These are phyloP conservation scores for Tetramorium simillimum DNA, from an alignment of 1,140 invertebrate species.

Conservation along the genomic window DNA sequence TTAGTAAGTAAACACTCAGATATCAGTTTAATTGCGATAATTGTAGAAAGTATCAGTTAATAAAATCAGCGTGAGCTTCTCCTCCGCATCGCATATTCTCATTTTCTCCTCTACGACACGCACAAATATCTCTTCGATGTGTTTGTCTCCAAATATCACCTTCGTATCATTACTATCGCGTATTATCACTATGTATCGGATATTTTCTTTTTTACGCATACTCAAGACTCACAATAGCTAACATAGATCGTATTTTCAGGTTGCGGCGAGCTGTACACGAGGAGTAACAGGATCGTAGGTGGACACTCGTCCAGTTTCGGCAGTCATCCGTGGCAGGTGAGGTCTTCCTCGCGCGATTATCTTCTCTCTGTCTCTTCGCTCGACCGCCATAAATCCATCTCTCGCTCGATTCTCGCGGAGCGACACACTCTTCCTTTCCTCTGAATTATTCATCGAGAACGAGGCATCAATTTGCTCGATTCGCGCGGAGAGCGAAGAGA, in stretches of 20 bases:
- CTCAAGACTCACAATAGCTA: background rate
- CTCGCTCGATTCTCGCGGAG: background rate
- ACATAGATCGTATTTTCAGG: conserved; percentile 86
- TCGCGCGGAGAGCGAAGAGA: background rate
- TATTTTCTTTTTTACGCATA: background rate
- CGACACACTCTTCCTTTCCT: conserved; percentile 56
- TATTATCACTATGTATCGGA: background rate
- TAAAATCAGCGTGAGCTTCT: conserved; percentile 19
- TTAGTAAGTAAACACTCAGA: background rate
- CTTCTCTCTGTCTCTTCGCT: background rate
- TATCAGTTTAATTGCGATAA: conserved; percentile 31
- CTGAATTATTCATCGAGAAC: conserved; percentile 58
- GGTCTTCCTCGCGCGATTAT: conserved; percentile 52
- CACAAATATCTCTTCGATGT: background rate
- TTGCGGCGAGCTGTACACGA: conserved; percentile 94
- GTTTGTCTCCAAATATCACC: background rate
- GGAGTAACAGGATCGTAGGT: conserved; percentile 96
- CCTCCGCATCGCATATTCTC: background rate
- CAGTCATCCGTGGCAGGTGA: conserved; percentile 96
- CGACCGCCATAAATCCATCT: conserved; percentile 34
- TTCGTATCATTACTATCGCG: background rate
- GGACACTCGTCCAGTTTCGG: conserved; percentile 95
- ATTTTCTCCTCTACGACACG: conserved; percentile 6
- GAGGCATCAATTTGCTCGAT: conserved; percentile 41
- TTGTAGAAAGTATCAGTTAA: conserved; percentile 39